Conservation (phyloP, 2,113 vertebrate genomes). For the Sinocyclocheilus grahami region DNA sequence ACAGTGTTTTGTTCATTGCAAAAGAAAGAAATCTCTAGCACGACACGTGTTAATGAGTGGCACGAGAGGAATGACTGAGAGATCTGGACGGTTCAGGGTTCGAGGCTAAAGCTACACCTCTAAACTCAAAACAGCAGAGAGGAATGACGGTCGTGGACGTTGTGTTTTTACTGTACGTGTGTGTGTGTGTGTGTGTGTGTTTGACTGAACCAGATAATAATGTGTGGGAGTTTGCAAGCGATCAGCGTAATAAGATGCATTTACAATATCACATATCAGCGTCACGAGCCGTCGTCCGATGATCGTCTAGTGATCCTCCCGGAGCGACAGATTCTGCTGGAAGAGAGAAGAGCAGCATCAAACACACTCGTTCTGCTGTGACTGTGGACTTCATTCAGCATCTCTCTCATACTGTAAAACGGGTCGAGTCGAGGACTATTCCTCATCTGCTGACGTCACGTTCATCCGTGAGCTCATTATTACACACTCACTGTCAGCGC, state of each 20-base stretch:
- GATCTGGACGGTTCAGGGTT: too few relatives aligned
- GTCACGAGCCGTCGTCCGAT: constrained; percentile 59
- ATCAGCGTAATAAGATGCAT: constrained; percentile 59
- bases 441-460: too few relatives aligned
- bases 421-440: too few relatives aligned
- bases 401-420: too few relatives aligned
- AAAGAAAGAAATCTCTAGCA: constrained; percentile 19
- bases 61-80: background rate
- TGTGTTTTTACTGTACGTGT: too few relatives aligned
- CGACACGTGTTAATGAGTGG: too few relatives aligned
- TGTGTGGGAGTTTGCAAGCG: background rate
- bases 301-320: constrained; percentile 72
- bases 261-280: constrained; percentile 81
- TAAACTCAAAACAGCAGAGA: too few relatives aligned
- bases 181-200: background rate
- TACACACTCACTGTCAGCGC: too few relatives aligned
- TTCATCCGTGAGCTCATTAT: too few relatives aligned
- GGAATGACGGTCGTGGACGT: too few relatives aligned
- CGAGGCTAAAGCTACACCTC: too few relatives aligned
- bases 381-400: too few relatives aligned
- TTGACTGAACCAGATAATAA: background rate
- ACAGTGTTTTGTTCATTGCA: constrained; percentile 31
- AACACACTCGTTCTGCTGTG: background rate
- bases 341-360: constrained; percentile 2
- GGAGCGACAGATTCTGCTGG: constrained; percentile 79